Base-by-base conservation (phyloP, 2,888 invertebrate genomes). In the Ormia ochracea region DNA sequence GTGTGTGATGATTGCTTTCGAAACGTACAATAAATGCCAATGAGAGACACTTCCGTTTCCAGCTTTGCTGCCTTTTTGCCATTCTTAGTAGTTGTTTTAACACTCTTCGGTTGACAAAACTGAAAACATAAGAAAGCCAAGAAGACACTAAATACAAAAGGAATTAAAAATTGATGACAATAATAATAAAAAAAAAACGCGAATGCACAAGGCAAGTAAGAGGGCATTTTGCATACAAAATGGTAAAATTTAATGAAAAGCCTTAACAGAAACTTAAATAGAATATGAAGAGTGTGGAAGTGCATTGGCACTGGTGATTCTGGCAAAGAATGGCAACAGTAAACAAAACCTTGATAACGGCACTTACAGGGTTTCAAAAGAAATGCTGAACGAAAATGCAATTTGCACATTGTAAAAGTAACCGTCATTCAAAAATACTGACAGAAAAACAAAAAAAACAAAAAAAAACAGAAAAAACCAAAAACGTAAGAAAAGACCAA, bases 271-370 rank as follows among this genome's bases (percentile, higher is more conserved):
- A 28, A 61, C 7, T 9, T 38, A 9, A 17, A 56, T 38, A 56
- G 48, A 74, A 74, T 28, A 6, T 28, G 28, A 12, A 26, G 5
- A 4, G 4, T 1, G 14, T 4, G n/a, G 2, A 23, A 43, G 19
- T 63, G 17, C 14, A 38, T 17, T 56, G 50, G 59, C 33, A 58
- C 38, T 48, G 59, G 41, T 52, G 59, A 68, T 54, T 59, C 41
- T 33, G 33, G n/a, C 12, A 38, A 41, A 63, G 26, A 72, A 66
- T 58, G 54, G 41, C 58, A 63, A 38, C 41, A 66, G 65, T 72
- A 72, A 80, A 72, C 79, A 68, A 61, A 70, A 76, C 80, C 80
- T 80, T 80, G 80, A 76, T 80, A 76, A 68, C 72, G 72, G 61
- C 76, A 76, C 80, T 80, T 80, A 68, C 70, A 52, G 72, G 80